These are phyloP conservation scores for Notolepis coatsorum DNA, from an alignment of 2,797 vertebrate species.

Conservation along the genomic window DNA sequence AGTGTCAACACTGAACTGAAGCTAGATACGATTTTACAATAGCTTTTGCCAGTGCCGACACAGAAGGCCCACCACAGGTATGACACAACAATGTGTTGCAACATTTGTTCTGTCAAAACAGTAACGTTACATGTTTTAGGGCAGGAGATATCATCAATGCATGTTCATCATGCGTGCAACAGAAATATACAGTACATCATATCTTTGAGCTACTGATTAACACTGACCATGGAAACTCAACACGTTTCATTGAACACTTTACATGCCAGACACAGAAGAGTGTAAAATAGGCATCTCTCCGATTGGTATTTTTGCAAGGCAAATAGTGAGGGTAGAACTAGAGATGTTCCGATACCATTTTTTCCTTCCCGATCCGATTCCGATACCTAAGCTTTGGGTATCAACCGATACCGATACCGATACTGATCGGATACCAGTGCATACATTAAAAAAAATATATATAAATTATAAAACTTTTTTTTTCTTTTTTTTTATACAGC, in stretches of 20 bases:
- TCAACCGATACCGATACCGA: too few species aligned
- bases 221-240: constrained; percentile 10
- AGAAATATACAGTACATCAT: constrained; percentile 4
- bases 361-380: too few species aligned
- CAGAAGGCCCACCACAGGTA: too few species aligned
- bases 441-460: too few species aligned
- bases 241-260: neutral
- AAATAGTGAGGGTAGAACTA: neutral
- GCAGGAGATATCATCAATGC: constrained; percentile 4
- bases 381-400: too few species aligned
- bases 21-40: too few species aligned
- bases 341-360: too few species aligned
- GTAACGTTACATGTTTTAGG: neutral
- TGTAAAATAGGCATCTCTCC: neutral
- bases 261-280: constrained; percentile 11
- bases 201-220: neutral
- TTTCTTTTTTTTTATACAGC: too few species aligned
- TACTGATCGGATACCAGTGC: too few species aligned
- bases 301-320: neutral
- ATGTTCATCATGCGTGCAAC: constrained; percentile 20
- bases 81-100: neutral
- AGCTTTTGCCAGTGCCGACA: too few species aligned
- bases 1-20: too few species aligned
- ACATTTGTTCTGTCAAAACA: constrained; percentile 43
- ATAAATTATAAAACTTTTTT: too few species aligned